phyloP scores from a whole-genome alignment of 2,888 invertebrate species.

The Dryocosmus kuriphilus region DNA sequence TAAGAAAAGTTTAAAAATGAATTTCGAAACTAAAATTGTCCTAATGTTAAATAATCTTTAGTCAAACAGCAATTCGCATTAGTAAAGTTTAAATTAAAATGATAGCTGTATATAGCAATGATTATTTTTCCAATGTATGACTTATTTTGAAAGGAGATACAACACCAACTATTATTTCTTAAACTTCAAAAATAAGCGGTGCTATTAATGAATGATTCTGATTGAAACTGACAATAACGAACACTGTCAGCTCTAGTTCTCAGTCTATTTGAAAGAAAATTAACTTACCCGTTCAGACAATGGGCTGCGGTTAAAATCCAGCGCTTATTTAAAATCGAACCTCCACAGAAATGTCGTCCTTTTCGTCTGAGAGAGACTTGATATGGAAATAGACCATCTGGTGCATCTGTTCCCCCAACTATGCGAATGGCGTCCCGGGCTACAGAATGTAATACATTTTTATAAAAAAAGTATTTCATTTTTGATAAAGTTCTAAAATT shows the following conservation, averaged over 20 bases:
- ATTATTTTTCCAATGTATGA: too few relatives aligned
- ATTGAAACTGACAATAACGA: background rate
- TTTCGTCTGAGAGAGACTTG: constrained; percentile 78
- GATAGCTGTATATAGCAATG: too few relatives aligned
- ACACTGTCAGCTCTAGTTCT: background rate
- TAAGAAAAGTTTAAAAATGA: too few relatives aligned
- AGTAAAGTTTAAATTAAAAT: too few relatives aligned
- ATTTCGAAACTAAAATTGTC: too few relatives aligned
- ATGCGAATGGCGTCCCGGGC: constrained; percentile 30
- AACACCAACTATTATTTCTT: too few relatives aligned
- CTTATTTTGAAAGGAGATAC: too few relatives aligned
- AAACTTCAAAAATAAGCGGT: too few relatives aligned
- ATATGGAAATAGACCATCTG: constrained; percentile 79
- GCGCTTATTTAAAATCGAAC: constrained; percentile 78
- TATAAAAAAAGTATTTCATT: background rate
- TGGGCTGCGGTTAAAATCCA: constrained; percentile 79
- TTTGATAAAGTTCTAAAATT: background rate
- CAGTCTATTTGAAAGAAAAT: background rate
- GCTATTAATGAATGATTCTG: too few relatives aligned
- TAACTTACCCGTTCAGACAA: constrained; percentile 77
- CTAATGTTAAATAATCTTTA: too few relatives aligned
- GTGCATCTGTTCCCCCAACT: constrained; percentile 78
- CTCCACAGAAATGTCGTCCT: constrained; percentile 79
- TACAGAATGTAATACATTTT: background rate
- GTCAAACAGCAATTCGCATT: too few relatives aligned